phyloP scores from a whole-genome alignment of 2,797 vertebrate genomes.

The Sphaeramia orbicularis region DNA sequence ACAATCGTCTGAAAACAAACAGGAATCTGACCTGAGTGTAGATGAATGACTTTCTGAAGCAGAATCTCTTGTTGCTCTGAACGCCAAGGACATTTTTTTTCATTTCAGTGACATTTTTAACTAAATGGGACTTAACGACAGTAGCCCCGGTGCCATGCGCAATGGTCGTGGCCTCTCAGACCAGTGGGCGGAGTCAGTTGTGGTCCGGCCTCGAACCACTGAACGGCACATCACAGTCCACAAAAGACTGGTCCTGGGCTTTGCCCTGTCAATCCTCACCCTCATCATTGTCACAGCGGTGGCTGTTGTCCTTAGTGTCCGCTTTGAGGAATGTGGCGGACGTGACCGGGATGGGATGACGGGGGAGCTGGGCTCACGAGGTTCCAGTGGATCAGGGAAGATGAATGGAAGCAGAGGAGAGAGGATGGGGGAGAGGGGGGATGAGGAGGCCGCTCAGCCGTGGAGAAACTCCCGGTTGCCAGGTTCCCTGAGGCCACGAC shows the following conservation, averaged over 20 bases:
- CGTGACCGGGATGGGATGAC: slow-evolving; percentile 24
- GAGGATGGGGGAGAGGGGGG: slow-evolving; percentile 63
- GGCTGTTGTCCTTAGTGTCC: slow-evolving; percentile 91
- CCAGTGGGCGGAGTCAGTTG: slow-evolving; percentile 91
- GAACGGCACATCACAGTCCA: slow-evolving; percentile 93
- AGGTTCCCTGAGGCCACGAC: slow-evolving; percentile 88
- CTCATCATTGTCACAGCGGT: slow-evolving; percentile 91
- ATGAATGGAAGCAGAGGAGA: slow-evolving; percentile 77
- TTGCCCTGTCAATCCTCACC: slow-evolving; percentile 92
- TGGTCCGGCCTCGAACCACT: slow-evolving; percentile 90
- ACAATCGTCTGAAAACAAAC: neutral
- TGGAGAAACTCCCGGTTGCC: slow-evolving; percentile 91
- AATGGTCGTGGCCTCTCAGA: slow-evolving; percentile 90
- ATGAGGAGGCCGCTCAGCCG: slow-evolving; percentile 79
- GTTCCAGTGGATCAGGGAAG: slow-evolving; percentile 72
- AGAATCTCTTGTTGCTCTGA: neutral
- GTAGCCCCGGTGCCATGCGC: slow-evolving; percentile 82
- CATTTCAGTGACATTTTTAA: slow-evolving; percentile 18
- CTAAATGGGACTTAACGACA: slow-evolving; percentile 90
- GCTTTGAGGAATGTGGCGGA: slow-evolving; percentile 89
- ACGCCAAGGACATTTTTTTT: slow-evolving; percentile 66
- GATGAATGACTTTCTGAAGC: slow-evolving; percentile 23
- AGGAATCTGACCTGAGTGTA: slow-evolving; percentile 18
- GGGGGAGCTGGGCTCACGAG: slow-evolving; percentile 49
- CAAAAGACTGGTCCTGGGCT: slow-evolving; percentile 91